These are phyloP conservation scores for Liparis tanakae DNA, from an alignment of 2,797 vertebrate genomes.

Conservation along the genomic window DNA sequence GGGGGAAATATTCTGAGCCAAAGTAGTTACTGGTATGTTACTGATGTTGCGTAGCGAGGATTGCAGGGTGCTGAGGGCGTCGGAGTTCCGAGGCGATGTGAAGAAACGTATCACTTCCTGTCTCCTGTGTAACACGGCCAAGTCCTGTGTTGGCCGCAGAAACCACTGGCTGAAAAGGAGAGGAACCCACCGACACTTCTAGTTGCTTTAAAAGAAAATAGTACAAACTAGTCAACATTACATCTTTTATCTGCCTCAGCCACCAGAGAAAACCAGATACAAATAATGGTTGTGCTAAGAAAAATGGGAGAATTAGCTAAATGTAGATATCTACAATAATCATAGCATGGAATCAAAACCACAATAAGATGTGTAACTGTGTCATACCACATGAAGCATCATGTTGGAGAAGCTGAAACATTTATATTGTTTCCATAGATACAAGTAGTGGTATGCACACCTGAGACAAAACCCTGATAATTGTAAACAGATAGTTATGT, in stretches of 20 bases:
- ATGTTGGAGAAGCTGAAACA: conserved; percentile 1
- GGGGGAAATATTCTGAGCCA: not conserved
- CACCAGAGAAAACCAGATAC: not conserved
- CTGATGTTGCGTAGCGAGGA: conserved; percentile 90
- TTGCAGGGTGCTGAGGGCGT: conserved; percentile 87
- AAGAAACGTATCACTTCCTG: conserved; percentile 96
- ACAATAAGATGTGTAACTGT: conserved; percentile 2
- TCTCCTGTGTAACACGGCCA: conserved; percentile 87
- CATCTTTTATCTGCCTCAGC: not conserved
- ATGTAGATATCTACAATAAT: conserved; percentile 5
- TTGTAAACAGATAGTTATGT: no score
- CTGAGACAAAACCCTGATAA: not conserved
- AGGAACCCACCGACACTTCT: not conserved
- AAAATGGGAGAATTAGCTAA: conserved; percentile 1
- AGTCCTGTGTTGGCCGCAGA: conserved; percentile 88
- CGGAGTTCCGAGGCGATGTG: conserved; percentile 87
- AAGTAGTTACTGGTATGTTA: conserved; percentile 87
- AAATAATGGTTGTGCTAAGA: not conserved
- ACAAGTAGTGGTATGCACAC: conserved; percentile 5
- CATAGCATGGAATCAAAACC: not conserved
- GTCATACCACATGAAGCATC: conserved; percentile 22
- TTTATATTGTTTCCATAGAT: conserved; percentile 20
- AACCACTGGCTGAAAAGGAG: conserved; percentile 89
- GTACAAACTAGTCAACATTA: not conserved
- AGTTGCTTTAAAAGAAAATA: not conserved